Base-by-base conservation (phyloP, 2,888 invertebrate genomes). In the Apamea epomidion region DNA sequence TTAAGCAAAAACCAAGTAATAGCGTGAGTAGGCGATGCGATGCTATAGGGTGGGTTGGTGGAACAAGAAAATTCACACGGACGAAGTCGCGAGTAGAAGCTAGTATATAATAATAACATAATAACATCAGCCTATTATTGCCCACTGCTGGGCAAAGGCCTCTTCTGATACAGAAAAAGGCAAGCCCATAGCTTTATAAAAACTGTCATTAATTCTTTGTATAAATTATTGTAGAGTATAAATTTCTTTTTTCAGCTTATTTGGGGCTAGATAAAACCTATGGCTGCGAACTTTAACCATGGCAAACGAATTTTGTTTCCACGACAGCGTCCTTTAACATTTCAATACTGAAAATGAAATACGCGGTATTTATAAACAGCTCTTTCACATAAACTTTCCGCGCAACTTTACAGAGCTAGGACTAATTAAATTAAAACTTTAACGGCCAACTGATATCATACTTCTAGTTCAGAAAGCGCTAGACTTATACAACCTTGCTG, bases 361-460 rank as follows among this genome's bases (percentile, higher is more conserved):
- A 51, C 14, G 12, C 25, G 7, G 16, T 67, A 32, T 32, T 54
- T 58, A 78, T 54, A 54, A 65, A 78, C n/a, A 16, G 29, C 18
- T 54, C 29, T 37, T 60, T 29, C 37, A 25, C 37, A 42, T 29
- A 58, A 32, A 58, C 45, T 37, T 51, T 70, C 25, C 21, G 21
- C 25, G 37, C 51, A 65, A 74, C 65, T 68, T 58, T 29, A 45
- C 45, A 29, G 62, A 72, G 48, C 18, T 12, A 16, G 21, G 0
- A 45, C 42, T 75, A 75, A 75, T 79, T 68, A 72, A 73, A 78
- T 83, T 69, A 69, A 73, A 83, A 83, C 74, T 83, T 60, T 6
- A 64, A 29, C 79, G 60, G n/a, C 25, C 14, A 51, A n/a, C 42
- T 64, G 54, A 54, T 78, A 65, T 74, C 25, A 73, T 69, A 69